Conservation (phyloP, 2,797 vertebrate species). For the Hirundo rustica region DNA sequence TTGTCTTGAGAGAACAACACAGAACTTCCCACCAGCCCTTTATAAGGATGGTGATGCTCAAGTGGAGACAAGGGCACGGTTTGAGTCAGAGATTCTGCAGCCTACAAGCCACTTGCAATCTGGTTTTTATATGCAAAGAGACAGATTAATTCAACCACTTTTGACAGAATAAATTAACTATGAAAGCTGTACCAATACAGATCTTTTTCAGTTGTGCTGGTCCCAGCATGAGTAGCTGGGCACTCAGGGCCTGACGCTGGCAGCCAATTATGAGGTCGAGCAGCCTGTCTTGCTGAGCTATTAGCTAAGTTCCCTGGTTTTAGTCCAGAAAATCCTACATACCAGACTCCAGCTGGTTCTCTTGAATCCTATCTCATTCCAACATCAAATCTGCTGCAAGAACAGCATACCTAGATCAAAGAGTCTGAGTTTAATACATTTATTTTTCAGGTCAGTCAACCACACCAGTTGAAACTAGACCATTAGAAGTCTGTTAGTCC, state of each 20-base stretch:
- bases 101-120: neutral
- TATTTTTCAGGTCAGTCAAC: neutral
- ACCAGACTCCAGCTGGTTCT: constrained; percentile 21
- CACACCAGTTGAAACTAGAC: neutral
- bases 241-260: neutral
- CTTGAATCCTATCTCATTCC: constrained; percentile 17
- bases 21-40: neutral
- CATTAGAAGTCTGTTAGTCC: neutral
- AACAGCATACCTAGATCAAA: neutral
- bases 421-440: neutral
- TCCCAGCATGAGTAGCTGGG: neutral
- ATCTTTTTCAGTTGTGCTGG: neutral
- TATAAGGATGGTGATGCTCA: neutral
- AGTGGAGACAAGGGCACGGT: neutral
- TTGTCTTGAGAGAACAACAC: neutral
- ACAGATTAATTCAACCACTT: neutral
- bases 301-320: constrained; percentile 17
- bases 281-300: neutral
- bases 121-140: neutral
- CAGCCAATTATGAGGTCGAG: constrained; percentile 1
- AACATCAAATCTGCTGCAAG: neutral
- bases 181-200: neutral
- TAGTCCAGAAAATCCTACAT: constrained; percentile 16
- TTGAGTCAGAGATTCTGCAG: neutral
- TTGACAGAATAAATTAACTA: neutral